Percentiles rank a stretch among this genome's conserved stretches.
Evolutionary conservation across 2,113 vertebrate genomes (phyloP).

Genomic region (Alces alces): DNA sequence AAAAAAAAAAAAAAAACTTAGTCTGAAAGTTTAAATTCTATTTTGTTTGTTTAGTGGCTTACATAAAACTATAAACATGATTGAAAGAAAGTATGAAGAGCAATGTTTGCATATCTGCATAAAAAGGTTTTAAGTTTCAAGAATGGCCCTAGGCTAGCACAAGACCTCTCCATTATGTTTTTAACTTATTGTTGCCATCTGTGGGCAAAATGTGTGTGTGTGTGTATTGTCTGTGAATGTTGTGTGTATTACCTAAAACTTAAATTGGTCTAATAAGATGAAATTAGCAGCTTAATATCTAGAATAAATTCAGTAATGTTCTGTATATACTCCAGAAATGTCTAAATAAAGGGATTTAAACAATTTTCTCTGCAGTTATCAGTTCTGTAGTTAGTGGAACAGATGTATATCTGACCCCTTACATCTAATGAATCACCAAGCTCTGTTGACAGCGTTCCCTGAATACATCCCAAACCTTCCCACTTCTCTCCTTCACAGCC

Average conservation of each 20-base stretch:
- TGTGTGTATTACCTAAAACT: not conserved
- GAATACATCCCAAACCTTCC: constrained; percentile 19
- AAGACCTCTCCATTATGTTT: not conserved
- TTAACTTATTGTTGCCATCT: not conserved
- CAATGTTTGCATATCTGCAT: not conserved
- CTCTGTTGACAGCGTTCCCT: constrained; percentile 24
- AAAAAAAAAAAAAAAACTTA: not conserved
- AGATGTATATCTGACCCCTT: not conserved
- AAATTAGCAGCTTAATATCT: not conserved
- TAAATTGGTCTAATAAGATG: not conserved
- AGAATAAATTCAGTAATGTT: not conserved
- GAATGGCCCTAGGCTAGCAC: not conserved
- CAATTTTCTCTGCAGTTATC: not conserved
- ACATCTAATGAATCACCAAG: constrained; percentile 16
- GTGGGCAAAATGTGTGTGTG: not conserved
- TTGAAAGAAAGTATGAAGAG: not conserved
- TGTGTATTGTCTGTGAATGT: not conserved
- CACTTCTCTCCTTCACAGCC: not conserved
- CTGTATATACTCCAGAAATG: not conserved
- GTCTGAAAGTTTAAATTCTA: not conserved
- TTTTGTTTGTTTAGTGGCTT: not conserved
- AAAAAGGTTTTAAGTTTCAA: not conserved
- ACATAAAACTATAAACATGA: not conserved
- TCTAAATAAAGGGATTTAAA: constrained; percentile 1
- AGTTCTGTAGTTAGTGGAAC: not conserved